Conservation (phyloP, 2,888 invertebrate species). For the Allophyes oxyacanthae region DNA sequence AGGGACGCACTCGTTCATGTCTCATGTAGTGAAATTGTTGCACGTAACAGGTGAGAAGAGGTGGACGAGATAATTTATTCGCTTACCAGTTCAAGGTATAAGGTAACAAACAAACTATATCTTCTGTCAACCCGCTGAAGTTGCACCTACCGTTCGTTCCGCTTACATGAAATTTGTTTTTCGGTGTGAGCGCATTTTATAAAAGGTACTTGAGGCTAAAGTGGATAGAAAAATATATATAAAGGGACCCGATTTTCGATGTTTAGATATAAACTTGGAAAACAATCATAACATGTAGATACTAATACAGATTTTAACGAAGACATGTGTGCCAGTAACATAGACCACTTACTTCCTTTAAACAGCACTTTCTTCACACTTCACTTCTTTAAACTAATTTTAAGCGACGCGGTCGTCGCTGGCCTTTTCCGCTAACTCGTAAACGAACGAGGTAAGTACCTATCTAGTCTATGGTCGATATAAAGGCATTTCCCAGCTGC, state of each 20-base stretch:
- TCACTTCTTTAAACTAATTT: background rate
- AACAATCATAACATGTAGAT: no score
- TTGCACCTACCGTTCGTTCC: no score
- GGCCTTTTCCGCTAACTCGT: constrained; percentile 12
- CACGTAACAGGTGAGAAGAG: constrained; percentile 36
- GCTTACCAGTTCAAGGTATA: constrained; percentile 1
- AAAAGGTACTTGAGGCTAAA: no score
- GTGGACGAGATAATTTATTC: constrained; percentile 34
- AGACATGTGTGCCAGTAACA: background rate
- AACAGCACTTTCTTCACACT: background rate
- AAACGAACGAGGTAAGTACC: constrained; percentile 1
- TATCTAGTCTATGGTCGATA: constrained; percentile 17
- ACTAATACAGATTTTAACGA: background rate
- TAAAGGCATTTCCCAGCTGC: constrained; percentile 23
- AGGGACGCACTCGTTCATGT: constrained; percentile 44
- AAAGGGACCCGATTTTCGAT: no score
- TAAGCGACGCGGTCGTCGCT: background rate
- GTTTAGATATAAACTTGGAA: no score
- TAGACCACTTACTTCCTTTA: background rate
- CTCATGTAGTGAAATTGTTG: constrained; percentile 39
- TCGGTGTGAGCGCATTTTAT: no score
- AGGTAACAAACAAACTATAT: background rate
- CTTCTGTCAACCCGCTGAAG: no score
- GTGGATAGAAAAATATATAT: no score
- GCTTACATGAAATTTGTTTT: no score